A percentile compares a stretch with the other conserved stretches of the same genome.
Evolutionary conservation across 2,888 invertebrate species (phyloP).

Genomic region (Hirtodrosophila histrioides): DNA sequence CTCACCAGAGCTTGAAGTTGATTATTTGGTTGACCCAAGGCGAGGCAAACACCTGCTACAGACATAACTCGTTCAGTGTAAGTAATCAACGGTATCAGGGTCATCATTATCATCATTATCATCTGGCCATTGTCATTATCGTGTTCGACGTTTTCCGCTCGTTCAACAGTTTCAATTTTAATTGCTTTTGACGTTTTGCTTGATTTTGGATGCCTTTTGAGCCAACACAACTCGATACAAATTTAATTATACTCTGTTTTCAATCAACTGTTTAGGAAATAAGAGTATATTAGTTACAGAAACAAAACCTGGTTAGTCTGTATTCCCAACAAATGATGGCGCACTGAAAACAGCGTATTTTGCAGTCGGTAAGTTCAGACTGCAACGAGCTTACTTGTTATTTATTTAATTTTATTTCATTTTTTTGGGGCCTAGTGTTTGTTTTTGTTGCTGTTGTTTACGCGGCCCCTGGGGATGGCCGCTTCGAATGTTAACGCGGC

Average conservation of each 20-base stretch:
- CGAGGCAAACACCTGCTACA: conserved; percentile 18
- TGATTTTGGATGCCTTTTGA: conserved; percentile 26
- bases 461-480: conserved; percentile 14
- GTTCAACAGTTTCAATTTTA: conserved; percentile 66
- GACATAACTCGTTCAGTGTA: conserved; percentile 15
- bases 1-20: conserved; percentile 17
- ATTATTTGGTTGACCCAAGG: conserved; percentile 32
- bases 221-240: conserved; percentile 18
- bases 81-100: conserved; percentile 6
- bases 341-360: too few relatives aligned
- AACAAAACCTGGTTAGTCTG: too few relatives aligned
- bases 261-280: too few relatives aligned
- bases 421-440: conserved; percentile 22
- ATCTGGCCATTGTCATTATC: conserved; percentile 20
- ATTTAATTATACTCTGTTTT: conserved; percentile 16
- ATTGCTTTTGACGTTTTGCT: conserved; percentile 62
- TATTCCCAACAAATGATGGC: too few relatives aligned
- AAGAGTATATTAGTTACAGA: too few relatives aligned
- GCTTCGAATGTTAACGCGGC: conserved; percentile 13
- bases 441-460: conserved; percentile 10
- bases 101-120: conserved; percentile 22
- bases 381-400: conserved; percentile 7
- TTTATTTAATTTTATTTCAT: conserved; percentile 37
- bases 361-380: too few relatives aligned
- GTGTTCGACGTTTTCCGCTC: conserved; percentile 15